phyloP scores from a whole-genome alignment of 1,140 invertebrate species.

The Penaeus indicus region DNA sequence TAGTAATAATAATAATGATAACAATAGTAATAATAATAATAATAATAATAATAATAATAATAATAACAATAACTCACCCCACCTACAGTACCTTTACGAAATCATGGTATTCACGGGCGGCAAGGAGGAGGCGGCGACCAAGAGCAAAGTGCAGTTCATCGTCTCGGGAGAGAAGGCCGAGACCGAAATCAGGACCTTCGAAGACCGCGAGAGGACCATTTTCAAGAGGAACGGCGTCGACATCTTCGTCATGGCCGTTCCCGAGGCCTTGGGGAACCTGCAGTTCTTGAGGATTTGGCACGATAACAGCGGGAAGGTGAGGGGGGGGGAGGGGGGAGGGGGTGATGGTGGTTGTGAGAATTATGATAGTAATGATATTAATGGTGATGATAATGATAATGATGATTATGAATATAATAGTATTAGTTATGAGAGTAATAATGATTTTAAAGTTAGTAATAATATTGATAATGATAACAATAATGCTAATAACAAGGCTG shows the following conservation, averaged over 20 bases:
- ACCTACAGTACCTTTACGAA: conserved; percentile 74
- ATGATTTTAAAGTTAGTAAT: no score
- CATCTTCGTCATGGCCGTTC: conserved; percentile 72
- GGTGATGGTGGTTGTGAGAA: no score
- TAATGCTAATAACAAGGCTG: no score
- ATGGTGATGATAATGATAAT: no score
- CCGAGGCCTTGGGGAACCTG: conserved; percentile 71
- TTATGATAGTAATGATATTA: no score
- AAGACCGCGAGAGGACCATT: conserved; percentile 71
- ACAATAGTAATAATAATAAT: no score
- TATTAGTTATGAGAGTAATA: no score
- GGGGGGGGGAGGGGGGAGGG: conserved; percentile 65
- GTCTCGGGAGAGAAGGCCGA: conserved; percentile 73
- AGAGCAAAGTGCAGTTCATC: conserved; percentile 73
- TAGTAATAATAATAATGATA: no score
- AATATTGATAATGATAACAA: no score
- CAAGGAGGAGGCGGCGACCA: conserved; percentile 72
- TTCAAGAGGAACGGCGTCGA: conserved; percentile 71
- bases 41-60: no score
- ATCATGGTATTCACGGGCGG: conserved; percentile 73
- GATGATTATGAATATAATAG: no score
- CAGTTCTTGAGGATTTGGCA: conserved; percentile 74
- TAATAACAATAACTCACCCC: conserved; percentile 17
- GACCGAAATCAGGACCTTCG: conserved; percentile 69
- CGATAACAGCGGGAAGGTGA: conserved; percentile 72